Evolutionary conservation across 2,888 invertebrate species (phyloP).

Genomic region (Apotomis turbidana): DNA sequence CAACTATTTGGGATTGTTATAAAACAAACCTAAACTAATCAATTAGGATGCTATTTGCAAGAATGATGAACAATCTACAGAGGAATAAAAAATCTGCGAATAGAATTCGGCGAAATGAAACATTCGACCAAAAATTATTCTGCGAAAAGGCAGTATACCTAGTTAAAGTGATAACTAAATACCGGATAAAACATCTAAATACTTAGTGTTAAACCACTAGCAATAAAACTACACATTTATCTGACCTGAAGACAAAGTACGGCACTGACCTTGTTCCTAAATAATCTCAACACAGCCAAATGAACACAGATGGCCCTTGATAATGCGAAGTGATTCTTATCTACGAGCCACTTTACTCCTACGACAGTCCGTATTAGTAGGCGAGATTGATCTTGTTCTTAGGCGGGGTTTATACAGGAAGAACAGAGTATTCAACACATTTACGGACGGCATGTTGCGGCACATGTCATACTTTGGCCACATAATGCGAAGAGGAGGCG

Average conservation of each 20-base stretch:
- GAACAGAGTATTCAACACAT: background rate
- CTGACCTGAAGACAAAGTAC: constrained; percentile 12
- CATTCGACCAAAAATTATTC: no score
- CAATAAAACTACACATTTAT: constrained; percentile 23
- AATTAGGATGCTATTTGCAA: no score
- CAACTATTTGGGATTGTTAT: no score
- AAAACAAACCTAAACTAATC: no score
- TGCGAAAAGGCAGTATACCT: no score
- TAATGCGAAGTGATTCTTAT: constrained; percentile 39
- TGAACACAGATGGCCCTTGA: constrained; percentile 38
- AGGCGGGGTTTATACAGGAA: background rate
- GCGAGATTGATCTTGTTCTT: constrained; percentile 19
- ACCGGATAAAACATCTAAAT: no score
- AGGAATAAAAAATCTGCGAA: no score
- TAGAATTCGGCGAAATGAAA: no score
- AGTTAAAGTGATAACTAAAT: no score
- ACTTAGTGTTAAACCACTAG: background rate
- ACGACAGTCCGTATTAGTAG: constrained; percentile 21
- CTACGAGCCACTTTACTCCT: constrained; percentile 29
- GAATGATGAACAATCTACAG: no score
- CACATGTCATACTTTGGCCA: no score
- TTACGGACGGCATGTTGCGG: background rate
- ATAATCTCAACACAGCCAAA: constrained; percentile 41
- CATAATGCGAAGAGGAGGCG: no score
- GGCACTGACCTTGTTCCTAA: constrained; percentile 26